Percentiles rank a stretch among this genome's conserved stretches.
Conservation (phyloP, 1,140 invertebrate genomes). For the Drosophila aff. region DNA sequence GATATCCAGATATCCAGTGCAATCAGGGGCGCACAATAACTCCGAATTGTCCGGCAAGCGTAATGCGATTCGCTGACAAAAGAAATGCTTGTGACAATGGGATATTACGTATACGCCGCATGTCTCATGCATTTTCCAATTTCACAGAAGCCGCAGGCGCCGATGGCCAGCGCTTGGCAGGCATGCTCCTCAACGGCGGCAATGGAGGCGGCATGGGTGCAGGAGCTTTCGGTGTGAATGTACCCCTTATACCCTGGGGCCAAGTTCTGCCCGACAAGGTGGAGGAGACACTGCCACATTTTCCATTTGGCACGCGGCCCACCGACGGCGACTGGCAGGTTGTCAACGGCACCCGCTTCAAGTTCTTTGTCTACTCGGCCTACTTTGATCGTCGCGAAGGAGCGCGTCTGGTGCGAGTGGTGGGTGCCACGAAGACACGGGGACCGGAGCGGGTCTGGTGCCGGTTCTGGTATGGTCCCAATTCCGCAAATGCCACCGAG, state of each 20-base stretch:
- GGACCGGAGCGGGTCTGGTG: constrained; percentile 94
- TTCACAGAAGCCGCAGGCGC: constrained; percentile 74
- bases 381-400: constrained; percentile 92
- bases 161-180: constrained; percentile 76
- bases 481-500: constrained; percentile 62
- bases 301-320: constrained; percentile 85
- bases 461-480: constrained; percentile 90
- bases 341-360: constrained; percentile 89
- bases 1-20: constrained; percentile 14
- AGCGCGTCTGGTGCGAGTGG: constrained; percentile 90
- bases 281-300: constrained; percentile 86
- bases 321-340: constrained; percentile 87
- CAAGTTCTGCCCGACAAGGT: constrained; percentile 77
- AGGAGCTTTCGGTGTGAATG: constrained; percentile 59
- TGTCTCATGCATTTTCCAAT: constrained; percentile 59
- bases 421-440: constrained; percentile 94
- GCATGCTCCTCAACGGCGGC: constrained; percentile 72
- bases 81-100: constrained; percentile 36
- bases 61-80: constrained; percentile 52
- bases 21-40: constrained; percentile 39
- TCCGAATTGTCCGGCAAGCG: constrained; percentile 2
- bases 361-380: constrained; percentile 96
- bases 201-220: constrained; percentile 43
- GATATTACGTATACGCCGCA: constrained; percentile 60
- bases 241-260: constrained; percentile 82